Evolutionary conservation across 2,113 vertebrate genomes (phyloP), one percentile per base, ranked within the genome.

Genomic region (Chrysochloris asiatica): DNA sequence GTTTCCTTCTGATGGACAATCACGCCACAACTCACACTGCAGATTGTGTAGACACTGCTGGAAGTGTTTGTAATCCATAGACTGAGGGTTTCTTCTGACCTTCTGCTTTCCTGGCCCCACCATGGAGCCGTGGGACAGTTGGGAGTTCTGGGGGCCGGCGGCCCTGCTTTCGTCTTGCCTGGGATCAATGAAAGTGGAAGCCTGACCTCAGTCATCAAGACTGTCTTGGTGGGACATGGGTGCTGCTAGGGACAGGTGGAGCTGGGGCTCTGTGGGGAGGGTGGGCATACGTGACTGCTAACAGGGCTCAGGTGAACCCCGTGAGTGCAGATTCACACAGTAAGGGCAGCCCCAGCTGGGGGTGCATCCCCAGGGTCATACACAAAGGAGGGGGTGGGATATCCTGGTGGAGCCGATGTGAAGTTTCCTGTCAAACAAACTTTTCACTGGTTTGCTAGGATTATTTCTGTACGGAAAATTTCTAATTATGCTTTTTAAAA

Each of bases 401-500:
- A 86, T 97, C 97, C 95, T 97, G 95, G 97, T 96, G 96, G 96
- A 97, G 95, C 96, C 96, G 96, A 97, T 97, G 97, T 96, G 97
- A 97, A 96, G 96, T 97, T 96, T 97, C 95, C 96, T 97, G 97
- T 97, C 59, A 75, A 97, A 95, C 96, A 92, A 96, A 98, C 97
- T 98, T 98, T 97, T 97, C 97, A 98, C 97, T 97, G 97, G 98
- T 98, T 98, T 98, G 97, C 96, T 98, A 98, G 98, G 98, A 97
- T 97, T 97, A 98, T 98, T 98, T 98, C 98, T 98, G 98, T 98
- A 98, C 98, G 95, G 96, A 96, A 98, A 97, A 97, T 98, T 98
- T 98, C 97, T 98, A 98, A 98, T 98, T 97, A 98, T 97, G 98
- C 98, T 98, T 98, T 98, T 98, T 97, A 96, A 98, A 98, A 95